Base-by-base conservation (phyloP, 2,797 vertebrate genomes). In the Melanotaenia trifasciata region DNA sequence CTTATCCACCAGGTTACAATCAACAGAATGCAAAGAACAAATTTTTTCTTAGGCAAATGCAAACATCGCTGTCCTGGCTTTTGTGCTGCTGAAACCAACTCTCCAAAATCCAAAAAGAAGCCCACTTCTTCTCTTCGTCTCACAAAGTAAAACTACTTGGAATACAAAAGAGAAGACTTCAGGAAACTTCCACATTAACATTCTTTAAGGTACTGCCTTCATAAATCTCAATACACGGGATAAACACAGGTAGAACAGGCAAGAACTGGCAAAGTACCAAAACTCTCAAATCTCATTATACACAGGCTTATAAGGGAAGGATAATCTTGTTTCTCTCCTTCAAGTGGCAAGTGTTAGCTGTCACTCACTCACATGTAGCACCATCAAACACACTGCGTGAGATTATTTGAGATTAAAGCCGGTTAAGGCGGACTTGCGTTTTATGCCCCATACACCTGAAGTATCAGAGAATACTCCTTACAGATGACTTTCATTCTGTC, bases 231-330 rank as follows among this genome's bases (percentile, higher is more conserved):
- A 81, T 59, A 78, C 78, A 72, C 62, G 75, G 58, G 74, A 84
- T 74, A 77, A 90, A 79, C 80, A 86, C 57, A 68, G 75, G 76
- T 63, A 71, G 67, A 86, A 67, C 79, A 84, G 80, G 50, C 81
- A 79, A 78, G 86, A 88, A 81, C 84, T 89, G 89, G 88, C 87
- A 74, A 66, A 13, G 51, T 70, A 60, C 84, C 84, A 84, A 83
- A 87, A 75, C 73, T 72, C 73, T 69, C 75, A 80, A 89, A 92
- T 90, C 90, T 89, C 84, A 92, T 92, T 92, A 93, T 32, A 82
- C 69, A 9, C 67, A 38, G 78, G 87, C 66, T 92, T 88, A 88
- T 76, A 87, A 84, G 20, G 79, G 80, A 80, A 80, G 86, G 86
- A 88, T 91, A 87, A 90, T 80, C 85, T 80, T 64, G 73, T 83